Evolutionary conservation across 2,888 invertebrate genomes (phyloP).

Genomic region (Drosophila subsilvestris): DNA sequence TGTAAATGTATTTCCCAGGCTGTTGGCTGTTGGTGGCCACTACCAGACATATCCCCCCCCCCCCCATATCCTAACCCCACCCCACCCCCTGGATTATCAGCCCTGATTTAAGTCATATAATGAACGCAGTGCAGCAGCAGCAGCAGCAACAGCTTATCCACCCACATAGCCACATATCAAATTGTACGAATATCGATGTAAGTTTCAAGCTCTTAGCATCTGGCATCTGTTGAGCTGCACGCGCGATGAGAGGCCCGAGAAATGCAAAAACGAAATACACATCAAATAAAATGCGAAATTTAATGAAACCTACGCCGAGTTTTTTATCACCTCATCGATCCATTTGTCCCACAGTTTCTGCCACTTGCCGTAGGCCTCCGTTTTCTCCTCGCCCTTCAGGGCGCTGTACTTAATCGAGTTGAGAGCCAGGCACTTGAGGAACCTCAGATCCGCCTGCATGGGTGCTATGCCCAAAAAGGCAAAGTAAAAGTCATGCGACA

Average conservation of each 20-base stretch:
- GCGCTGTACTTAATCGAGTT: slow-evolving; percentile 90
- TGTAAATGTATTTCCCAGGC: not conserved
- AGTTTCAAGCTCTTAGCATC: slow-evolving; percentile 48
- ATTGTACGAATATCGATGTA: slow-evolving; percentile 44
- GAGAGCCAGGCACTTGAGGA: slow-evolving; percentile 89
- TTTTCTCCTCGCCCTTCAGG: slow-evolving; percentile 85
- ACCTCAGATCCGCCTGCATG: slow-evolving; percentile 87
- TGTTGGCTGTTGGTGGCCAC: too few relatives aligned
- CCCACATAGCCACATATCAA: slow-evolving; percentile 51
- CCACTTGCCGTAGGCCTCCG: slow-evolving; percentile 85
- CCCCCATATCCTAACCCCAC: not conserved
- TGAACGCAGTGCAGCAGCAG: slow-evolving; percentile 18
- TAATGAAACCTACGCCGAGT: slow-evolving; percentile 15
- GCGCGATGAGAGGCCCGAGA: too few relatives aligned
- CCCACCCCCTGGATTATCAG: slow-evolving; percentile 4
- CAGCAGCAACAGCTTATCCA: slow-evolving; percentile 45
- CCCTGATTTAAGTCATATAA: slow-evolving; percentile 32
- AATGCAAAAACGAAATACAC: slow-evolving; percentile 36
- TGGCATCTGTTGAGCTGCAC: too few relatives aligned
- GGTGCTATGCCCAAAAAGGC: slow-evolving; percentile 91
- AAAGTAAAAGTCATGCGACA: slow-evolving; percentile 92
- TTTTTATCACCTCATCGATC: slow-evolving; percentile 78
- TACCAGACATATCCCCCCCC: too few relatives aligned
- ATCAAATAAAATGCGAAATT: slow-evolving; percentile 52
- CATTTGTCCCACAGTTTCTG: slow-evolving; percentile 86